Evolutionary conservation across 2,113 vertebrate species (phyloP).

Genomic region (Cathartes aura): DNA sequence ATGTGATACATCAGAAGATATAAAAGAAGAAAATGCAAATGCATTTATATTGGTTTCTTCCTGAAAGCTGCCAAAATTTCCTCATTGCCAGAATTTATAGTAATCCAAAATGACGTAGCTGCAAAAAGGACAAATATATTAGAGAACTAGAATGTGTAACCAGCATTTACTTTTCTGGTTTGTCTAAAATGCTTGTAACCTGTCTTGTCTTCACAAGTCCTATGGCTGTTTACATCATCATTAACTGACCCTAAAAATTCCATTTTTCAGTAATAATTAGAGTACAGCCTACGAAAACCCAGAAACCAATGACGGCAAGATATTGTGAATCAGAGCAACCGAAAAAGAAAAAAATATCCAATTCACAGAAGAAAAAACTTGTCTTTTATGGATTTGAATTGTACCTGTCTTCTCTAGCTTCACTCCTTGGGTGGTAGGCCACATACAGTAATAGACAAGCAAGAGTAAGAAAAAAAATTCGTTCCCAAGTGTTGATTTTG

Average conservation of each 20-base stretch:
- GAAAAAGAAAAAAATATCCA: neutral
- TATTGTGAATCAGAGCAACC: accelerated
- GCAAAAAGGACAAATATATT: neutral
- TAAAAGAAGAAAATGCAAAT: neutral
- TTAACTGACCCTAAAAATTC: neutral
- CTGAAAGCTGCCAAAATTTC: neutral
- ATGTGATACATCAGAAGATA: neutral
- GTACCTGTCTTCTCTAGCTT: neutral
- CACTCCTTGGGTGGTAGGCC: neutral
- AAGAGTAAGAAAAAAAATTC: neutral
- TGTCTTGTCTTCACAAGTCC: neutral
- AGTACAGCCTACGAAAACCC: neutral
- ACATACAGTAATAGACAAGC: neutral
- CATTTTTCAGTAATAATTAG: neutral
- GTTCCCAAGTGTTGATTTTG: accelerated
- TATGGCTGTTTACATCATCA: neutral
- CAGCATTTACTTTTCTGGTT: neutral
- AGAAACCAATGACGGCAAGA: neutral
- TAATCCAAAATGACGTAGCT: neutral
- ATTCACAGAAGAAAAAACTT: neutral
- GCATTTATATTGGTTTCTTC: neutral
- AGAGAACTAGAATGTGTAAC: neutral
- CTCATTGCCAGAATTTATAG: neutral
- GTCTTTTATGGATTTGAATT: neutral
- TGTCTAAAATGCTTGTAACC: neutral